Evolutionary conservation across 2,888 invertebrate species (phyloP).

Genomic region (Microctonus aethiopoides): DNA sequence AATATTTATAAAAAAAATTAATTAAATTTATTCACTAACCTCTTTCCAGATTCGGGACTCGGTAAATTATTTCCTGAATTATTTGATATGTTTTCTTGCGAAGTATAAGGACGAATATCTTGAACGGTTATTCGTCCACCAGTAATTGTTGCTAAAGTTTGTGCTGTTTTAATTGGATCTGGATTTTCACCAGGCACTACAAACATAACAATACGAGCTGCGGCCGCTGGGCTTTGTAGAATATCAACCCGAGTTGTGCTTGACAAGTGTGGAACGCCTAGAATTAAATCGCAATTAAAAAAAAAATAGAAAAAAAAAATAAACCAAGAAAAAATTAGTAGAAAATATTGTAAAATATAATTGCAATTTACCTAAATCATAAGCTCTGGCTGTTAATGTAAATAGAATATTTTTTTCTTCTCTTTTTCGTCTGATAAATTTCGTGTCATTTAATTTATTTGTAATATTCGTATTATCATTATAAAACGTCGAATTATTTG

Average conservation of each 20-base stretch:
- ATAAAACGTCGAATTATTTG: background rate
- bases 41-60: conserved; percentile 50
- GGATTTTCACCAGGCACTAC: conserved; percentile 83
- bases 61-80: conserved; percentile 39
- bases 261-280: conserved; percentile 80
- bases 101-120: conserved; percentile 77
- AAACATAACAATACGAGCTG: conserved; percentile 84
- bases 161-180: conserved; percentile 79
- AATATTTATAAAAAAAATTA: too few species aligned
- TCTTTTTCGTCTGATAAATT: conserved; percentile 66
- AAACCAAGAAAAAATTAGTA: too few species aligned
- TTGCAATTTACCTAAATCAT: conserved; percentile 75
- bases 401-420: conserved; percentile 71
- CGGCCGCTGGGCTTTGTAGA: conserved; percentile 72
- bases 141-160: conserved; percentile 80
- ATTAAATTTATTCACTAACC: too few species aligned
- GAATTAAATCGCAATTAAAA: conserved; percentile 6
- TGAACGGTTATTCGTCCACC: conserved; percentile 83
- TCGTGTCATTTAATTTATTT: conserved; percentile 59
- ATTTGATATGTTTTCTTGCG: conserved; percentile 44
- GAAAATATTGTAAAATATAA: background rate
- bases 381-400: conserved; percentile 80
- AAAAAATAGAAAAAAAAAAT: background rate
- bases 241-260: conserved; percentile 79
- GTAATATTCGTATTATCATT: background rate